These are phyloP conservation scores for Scyliorhinus canicula DNA, from an alignment of 2,797 vertebrate species.

Conservation along the genomic window DNA sequence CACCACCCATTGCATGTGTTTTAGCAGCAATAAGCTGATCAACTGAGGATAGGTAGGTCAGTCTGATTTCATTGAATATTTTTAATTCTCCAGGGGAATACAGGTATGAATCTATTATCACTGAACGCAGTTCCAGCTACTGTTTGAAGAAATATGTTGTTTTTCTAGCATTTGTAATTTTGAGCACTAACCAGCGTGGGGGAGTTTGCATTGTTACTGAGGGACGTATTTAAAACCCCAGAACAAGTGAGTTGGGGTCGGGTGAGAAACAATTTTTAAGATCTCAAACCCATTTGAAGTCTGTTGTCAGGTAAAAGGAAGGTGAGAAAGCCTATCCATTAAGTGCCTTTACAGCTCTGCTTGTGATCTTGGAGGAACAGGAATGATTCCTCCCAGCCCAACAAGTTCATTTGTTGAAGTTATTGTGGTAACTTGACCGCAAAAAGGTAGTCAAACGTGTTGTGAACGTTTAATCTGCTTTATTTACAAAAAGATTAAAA, in stretches of 20 bases:
- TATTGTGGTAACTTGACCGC: too few relatives aligned
- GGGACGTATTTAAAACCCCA: neutral
- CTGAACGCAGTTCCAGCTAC: neutral
- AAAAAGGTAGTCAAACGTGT: too few relatives aligned
- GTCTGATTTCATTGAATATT: neutral
- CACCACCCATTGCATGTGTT: neutral
- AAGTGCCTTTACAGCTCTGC: too few relatives aligned
- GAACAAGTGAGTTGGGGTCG: too few relatives aligned
- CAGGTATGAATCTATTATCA: neutral
- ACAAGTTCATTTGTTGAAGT: too few relatives aligned
- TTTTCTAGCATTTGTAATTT: neutral
- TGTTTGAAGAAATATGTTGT: neutral
- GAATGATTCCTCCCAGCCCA: too few relatives aligned
- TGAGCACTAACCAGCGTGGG: neutral
- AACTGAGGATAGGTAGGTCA: neutral
- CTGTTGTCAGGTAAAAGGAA: too few relatives aligned
- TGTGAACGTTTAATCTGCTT: too few relatives aligned
- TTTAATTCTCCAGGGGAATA: neutral
- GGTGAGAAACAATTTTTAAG: too few relatives aligned
- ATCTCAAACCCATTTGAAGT: neutral
- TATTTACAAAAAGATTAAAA: too few relatives aligned
- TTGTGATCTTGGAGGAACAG: too few relatives aligned
- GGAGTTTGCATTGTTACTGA: neutral
- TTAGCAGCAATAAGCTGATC: neutral
- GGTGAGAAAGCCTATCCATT: too few relatives aligned